Evolutionary conservation across 2,113 vertebrate species (phyloP).

Genomic region (Neolamprologus longior): DNA sequence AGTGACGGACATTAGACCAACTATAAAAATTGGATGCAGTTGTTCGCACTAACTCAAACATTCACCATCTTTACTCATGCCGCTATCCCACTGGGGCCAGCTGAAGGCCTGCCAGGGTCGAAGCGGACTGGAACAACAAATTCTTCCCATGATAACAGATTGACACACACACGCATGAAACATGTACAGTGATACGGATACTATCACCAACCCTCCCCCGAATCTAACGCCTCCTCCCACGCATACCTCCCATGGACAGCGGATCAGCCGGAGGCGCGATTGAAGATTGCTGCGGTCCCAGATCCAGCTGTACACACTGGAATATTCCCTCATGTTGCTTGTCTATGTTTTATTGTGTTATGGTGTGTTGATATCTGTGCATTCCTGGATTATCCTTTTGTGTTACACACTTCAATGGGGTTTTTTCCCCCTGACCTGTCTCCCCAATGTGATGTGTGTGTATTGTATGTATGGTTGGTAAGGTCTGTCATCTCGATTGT

Average conservation of each 20-base stretch:
- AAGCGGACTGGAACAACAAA: neutral
- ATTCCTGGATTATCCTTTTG: neutral
- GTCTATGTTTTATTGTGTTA: neutral
- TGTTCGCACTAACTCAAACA: neutral
- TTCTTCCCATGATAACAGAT: neutral
- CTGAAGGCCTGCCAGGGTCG: neutral
- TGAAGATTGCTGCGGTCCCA: neutral
- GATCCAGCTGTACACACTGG: neutral
- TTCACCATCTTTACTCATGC: neutral
- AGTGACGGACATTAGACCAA: neutral
- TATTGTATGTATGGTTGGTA: neutral
- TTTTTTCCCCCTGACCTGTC: neutral
- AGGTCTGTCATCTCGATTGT: neutral
- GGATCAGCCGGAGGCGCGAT: accelerated
- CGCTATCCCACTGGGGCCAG: neutral
- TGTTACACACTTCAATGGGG: neutral
- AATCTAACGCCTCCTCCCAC: neutral
- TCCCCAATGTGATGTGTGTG: neutral
- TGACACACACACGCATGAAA: neutral
- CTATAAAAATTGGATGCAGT: neutral
- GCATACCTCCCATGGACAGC: neutral
- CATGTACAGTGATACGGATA: neutral
- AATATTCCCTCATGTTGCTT: neutral
- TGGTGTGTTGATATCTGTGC: neutral
- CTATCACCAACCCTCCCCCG: neutral